A percentile compares a stretch with the other conserved stretches of the same genome.
Conservation (phyloP, 2,113 vertebrate species). For the Odobenus rosmarus region DNA sequence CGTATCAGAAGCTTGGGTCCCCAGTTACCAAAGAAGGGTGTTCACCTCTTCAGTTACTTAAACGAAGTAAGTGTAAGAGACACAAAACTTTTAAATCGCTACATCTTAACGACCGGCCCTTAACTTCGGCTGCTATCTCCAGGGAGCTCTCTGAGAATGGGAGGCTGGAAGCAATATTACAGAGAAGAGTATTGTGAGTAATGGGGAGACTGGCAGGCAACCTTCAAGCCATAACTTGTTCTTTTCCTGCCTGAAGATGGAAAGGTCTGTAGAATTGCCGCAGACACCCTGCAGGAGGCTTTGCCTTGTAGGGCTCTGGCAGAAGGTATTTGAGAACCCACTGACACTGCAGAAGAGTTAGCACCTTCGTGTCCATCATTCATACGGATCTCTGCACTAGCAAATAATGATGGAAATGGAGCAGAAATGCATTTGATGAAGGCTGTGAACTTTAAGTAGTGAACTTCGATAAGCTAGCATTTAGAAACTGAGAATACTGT, state of each 20-base stretch:
- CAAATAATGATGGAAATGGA: not conserved
- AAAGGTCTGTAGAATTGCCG: not conserved
- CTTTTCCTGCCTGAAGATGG: not conserved
- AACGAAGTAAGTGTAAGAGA: not conserved
- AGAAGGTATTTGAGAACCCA: not conserved
- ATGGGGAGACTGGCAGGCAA: not conserved
- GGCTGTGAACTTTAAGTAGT: constrained; percentile 26
- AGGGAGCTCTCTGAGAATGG: not conserved
- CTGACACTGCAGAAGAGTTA: not conserved
- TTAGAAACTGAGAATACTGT: not conserved
- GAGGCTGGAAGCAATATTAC: not conserved
- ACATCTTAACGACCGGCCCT: not conserved
- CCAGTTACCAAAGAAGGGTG: not conserved
- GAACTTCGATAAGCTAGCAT: not conserved
- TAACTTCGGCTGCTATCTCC: not conserved
- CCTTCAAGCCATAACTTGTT: not conserved
- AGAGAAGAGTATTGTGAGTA: constrained; percentile 33
- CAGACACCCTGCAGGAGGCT: not conserved
- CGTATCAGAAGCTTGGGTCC: not conserved
- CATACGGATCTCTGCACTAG: not conserved
- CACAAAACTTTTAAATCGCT: not conserved
- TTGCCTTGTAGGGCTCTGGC: not conserved
- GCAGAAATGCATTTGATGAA: not conserved
- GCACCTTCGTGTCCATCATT: not conserved
- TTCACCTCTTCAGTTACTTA: not conserved